Conservation (phyloP, 2,797 vertebrate species). For the Micrastur ruficollis region DNA sequence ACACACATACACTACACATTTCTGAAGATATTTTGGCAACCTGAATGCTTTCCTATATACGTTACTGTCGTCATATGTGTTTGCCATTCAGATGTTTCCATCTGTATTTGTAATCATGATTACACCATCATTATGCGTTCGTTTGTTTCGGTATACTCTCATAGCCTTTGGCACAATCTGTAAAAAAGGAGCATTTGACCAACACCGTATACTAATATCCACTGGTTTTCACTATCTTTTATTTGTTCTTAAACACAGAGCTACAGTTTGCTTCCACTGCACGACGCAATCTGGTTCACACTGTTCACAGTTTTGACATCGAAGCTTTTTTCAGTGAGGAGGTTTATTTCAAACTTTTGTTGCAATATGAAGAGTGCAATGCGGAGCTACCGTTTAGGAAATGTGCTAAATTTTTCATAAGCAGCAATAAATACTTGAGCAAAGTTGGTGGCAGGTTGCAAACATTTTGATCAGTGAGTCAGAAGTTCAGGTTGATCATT, state of each 20-base stretch:
- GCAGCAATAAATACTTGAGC: neutral
- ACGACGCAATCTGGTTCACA: neutral
- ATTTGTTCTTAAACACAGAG: neutral
- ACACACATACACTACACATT: neutral
- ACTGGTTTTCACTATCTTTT: neutral
- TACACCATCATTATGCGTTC: neutral
- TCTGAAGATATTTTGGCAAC: constrained; percentile 58
- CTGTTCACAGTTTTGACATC: neutral
- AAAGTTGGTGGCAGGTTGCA: neutral
- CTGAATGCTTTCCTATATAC: neutral
- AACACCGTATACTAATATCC: neutral
- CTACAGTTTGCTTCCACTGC: neutral
- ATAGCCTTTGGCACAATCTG: neutral
- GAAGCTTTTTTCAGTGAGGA: neutral
- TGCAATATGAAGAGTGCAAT: neutral
- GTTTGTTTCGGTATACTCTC: neutral
- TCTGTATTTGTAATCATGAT: neutral
- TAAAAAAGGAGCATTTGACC: neutral
- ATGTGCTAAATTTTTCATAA: neutral
- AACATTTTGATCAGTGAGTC: neutral
- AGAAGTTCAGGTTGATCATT: neutral
- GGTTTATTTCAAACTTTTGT: neutral
- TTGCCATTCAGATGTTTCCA: neutral
- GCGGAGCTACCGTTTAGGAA: neutral
- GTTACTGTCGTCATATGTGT: neutral